A percentile compares a stretch with the other conserved stretches of the same genome.
Evolutionary conservation across 2,797 vertebrate species (phyloP).

Genomic region (Platyrinchus mystaceus): DNA sequence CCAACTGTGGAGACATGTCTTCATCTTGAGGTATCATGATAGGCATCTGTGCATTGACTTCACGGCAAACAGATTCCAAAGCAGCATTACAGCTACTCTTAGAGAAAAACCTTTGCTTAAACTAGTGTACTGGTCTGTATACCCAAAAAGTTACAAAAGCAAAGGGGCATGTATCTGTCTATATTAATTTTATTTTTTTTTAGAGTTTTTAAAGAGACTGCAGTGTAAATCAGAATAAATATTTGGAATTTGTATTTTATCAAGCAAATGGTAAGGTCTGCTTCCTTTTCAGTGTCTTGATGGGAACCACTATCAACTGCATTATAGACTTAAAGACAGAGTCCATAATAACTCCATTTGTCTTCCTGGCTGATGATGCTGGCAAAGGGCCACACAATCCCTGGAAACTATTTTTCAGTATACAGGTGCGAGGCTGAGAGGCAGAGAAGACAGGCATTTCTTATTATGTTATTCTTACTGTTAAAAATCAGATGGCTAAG

Average conservation of each 20-base stretch:
- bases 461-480: neutral
- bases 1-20: neutral
- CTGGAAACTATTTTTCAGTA: constrained; percentile 3
- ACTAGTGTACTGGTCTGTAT: neutral
- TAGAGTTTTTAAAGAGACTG: neutral
- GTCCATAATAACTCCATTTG: neutral
- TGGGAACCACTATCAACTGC: neutral
- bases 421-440: neutral
- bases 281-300: neutral
- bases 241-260: neutral
- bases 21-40: neutral
- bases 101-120: neutral
- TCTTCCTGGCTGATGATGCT: constrained; percentile 3
- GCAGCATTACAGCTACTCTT: neutral
- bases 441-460: neutral
- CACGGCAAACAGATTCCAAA: neutral
- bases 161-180: neutral
- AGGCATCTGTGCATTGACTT: neutral
- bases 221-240: neutral
- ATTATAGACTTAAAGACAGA: neutral
- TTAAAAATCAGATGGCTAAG: constrained; percentile 11
- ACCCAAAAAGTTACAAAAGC: neutral
- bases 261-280: neutral
- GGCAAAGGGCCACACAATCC: neutral
- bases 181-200: neutral